Conservation (phyloP, 2,113 vertebrate genomes). For the Corvus hawaiiensis region DNA sequence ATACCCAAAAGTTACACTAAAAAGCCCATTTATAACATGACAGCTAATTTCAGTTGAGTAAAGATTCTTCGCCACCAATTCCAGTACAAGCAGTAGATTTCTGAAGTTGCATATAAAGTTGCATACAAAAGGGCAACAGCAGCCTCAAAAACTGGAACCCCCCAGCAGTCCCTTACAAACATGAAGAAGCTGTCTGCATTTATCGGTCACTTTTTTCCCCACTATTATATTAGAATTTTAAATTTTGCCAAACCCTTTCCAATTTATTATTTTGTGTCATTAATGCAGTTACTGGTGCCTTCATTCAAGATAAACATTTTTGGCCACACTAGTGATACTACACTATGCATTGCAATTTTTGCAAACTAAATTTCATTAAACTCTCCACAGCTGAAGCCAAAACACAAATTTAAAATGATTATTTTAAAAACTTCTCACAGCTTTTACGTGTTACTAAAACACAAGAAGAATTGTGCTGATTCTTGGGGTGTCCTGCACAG, state of each 20-base stretch:
- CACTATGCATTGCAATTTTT: not conserved
- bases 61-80: not conserved
- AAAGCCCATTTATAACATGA: not conserved
- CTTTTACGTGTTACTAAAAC: not conserved
- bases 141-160: not conserved
- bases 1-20: not conserved
- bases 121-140: not conserved
- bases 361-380: not conserved
- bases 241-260: not conserved
- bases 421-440: not conserved
- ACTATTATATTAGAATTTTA: not conserved
- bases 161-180: not conserved
- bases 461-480: not conserved
- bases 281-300: not conserved
- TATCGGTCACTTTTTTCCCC: not conserved
- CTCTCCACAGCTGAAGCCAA: not conserved
- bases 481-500: not conserved
- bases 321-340: not conserved
- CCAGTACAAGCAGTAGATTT: not conserved
- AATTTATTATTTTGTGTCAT: not conserved
- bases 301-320: not conserved
- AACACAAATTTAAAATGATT: not conserved
- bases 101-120: not conserved
- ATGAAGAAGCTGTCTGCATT: not conserved
- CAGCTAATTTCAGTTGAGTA: not conserved